These are phyloP conservation scores for Melinopterus prodromus DNA, from an alignment of 2,888 invertebrate genomes.

Conservation along the genomic window DNA sequence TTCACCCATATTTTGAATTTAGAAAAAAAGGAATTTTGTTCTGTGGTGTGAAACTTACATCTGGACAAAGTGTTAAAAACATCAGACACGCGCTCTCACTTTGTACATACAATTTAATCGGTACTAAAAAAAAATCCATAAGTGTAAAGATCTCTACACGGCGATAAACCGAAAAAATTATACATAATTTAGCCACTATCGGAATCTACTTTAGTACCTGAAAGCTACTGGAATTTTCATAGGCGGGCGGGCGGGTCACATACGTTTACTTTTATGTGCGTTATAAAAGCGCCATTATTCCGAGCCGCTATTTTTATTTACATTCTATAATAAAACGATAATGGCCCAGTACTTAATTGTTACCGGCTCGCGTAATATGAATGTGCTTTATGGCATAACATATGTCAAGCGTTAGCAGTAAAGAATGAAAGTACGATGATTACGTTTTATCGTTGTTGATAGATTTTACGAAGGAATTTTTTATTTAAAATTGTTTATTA, in stretches of 20 bases:
- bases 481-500: no score
- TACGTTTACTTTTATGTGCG: neutral
- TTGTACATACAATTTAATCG: neutral
- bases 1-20: no score
- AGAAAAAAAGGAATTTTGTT: no score
- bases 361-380: neutral
- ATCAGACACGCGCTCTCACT: no score
- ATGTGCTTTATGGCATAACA: neutral
- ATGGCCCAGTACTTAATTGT: neutral
- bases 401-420: neutral
- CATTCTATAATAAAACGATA: neutral
- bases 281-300: neutral
- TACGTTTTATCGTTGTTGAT: neutral
- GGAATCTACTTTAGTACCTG: neutral
- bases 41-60: no score
- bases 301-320: neutral
- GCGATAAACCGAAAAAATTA: neutral
- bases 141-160: neutral
- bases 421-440: neutral
- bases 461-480: neutral
- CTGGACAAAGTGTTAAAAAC: no score
- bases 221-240: slow-evolving; percentile 4
- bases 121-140: neutral
- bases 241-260: neutral
- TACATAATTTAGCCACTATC: neutral